These are phyloP conservation scores for Neotragus pygmaeus DNA, from an alignment of 2,113 vertebrate genomes.

Conservation along the genomic window DNA sequence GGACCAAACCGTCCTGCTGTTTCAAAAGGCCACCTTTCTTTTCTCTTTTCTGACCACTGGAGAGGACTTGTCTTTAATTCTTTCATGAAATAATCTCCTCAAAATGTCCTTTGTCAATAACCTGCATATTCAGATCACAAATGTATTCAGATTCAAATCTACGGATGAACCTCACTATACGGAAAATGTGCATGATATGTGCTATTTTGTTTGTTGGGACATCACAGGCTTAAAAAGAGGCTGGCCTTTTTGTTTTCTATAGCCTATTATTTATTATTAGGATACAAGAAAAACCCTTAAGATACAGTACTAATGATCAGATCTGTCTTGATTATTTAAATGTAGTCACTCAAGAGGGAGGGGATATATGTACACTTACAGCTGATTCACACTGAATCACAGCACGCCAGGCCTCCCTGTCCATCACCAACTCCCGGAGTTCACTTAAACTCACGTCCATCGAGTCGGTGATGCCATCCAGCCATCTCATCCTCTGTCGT, in stretches of 20 bases:
- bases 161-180: not conserved
- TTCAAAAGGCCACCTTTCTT: not conserved
- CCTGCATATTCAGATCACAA: not conserved
- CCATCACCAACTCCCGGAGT: too few species aligned
- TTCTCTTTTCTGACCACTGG: not conserved
- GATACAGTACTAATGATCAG: not conserved
- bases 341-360: not conserved
- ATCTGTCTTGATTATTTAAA: not conserved
- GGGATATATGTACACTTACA: not conserved
- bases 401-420: too few species aligned
- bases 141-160: not conserved
- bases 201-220: conserved; percentile 23
- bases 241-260: not conserved
- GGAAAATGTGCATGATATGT: not conserved
- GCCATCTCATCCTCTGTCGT: too few species aligned
- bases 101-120: not conserved
- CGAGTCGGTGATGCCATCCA: too few species aligned
- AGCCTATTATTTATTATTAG: not conserved
- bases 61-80: conserved; percentile 15
- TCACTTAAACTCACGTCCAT: too few species aligned
- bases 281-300: not conserved
- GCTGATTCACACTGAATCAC: not conserved
- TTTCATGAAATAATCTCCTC: not conserved
- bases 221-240: not conserved
- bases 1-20: not conserved